Percentiles rank a stretch among this genome's conserved stretches.
These are phyloP conservation scores for Serranus cabrilla DNA, from an alignment of 2,797 vertebrate species.

Conservation along the genomic window DNA sequence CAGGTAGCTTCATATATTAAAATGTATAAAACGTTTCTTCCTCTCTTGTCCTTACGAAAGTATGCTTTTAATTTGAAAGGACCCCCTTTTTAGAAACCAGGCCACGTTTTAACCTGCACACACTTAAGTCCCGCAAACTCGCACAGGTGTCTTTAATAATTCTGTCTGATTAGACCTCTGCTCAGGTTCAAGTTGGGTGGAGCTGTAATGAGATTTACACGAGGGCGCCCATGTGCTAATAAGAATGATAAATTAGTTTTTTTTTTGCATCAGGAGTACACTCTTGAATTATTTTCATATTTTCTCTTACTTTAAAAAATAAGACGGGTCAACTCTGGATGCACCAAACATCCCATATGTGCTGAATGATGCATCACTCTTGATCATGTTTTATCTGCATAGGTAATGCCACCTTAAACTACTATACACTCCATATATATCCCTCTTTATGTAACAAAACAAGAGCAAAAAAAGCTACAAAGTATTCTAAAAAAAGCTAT, in stretches of 20 bases:
- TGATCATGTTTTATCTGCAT: too few relatives aligned
- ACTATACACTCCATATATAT: too few relatives aligned
- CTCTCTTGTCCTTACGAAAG: neutral
- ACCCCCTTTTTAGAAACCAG: neutral
- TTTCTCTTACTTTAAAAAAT: too few relatives aligned
- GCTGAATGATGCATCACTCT: too few relatives aligned
- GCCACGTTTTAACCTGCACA: constrained; percentile 1
- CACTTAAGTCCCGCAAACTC: neutral
- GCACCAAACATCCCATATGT: too few relatives aligned
- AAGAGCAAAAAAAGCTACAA: neutral
- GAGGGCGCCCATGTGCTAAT: constrained; percentile 9
- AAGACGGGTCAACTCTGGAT: too few relatives aligned
- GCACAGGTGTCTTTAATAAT: constrained; percentile 37
- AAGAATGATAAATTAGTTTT: neutral
- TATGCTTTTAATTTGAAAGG: neutral
- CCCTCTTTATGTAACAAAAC: neutral
- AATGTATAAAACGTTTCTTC: neutral
- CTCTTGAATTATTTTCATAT: too few relatives aligned
- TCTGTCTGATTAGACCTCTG: constrained; percentile 38
- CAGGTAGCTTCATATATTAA: neutral
- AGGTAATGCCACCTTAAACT: too few relatives aligned
- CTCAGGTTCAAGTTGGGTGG: constrained; percentile 29
- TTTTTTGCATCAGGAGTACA: neutral
- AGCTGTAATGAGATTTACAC: constrained; percentile 24
- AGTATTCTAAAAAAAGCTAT: neutral